Conservation (phyloP, 1,140 invertebrate species). For the Zaprionus gabonicus region DNA sequence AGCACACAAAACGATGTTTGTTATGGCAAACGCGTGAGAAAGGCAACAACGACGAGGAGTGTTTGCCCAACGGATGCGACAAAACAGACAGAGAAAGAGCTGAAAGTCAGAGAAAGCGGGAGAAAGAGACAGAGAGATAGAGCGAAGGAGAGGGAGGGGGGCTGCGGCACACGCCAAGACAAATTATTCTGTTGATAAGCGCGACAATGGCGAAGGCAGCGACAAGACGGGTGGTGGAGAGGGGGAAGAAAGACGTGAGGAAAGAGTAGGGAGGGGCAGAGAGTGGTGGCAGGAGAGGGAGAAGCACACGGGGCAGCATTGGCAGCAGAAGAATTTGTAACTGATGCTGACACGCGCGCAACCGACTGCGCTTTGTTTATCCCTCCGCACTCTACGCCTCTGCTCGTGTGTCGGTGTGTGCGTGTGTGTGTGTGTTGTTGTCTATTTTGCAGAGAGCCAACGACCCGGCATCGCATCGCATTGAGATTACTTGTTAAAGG, state of each 20-base stretch:
- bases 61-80: constrained; percentile 25
- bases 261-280: background rate
- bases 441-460: constrained; percentile 61
- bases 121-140: constrained; percentile 10
- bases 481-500: constrained; percentile 72
- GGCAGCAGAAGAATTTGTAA: constrained; percentile 38
- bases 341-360: constrained; percentile 68
- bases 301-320: background rate
- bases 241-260: background rate
- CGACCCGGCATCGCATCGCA: constrained; percentile 55
- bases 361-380: constrained; percentile 43
- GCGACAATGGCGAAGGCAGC: constrained; percentile 70
- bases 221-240: background rate
- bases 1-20: constrained; percentile 42
- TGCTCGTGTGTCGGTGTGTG: background rate
- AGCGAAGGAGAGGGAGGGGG: constrained; percentile 4
- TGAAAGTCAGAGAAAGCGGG: background rate
- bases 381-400: background rate
- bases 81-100: constrained; percentile 15
- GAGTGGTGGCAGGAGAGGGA: background rate
- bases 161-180: constrained; percentile 73
- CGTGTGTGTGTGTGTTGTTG: constrained; percentile 19
- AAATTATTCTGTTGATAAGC: constrained; percentile 82
- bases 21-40: constrained; percentile 58
- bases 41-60: constrained; percentile 49